Percentiles rank a stretch among this genome's conserved stretches.
phyloP scores from a whole-genome alignment of 2,113 vertebrate genomes.

The Oreochromis aureus region DNA sequence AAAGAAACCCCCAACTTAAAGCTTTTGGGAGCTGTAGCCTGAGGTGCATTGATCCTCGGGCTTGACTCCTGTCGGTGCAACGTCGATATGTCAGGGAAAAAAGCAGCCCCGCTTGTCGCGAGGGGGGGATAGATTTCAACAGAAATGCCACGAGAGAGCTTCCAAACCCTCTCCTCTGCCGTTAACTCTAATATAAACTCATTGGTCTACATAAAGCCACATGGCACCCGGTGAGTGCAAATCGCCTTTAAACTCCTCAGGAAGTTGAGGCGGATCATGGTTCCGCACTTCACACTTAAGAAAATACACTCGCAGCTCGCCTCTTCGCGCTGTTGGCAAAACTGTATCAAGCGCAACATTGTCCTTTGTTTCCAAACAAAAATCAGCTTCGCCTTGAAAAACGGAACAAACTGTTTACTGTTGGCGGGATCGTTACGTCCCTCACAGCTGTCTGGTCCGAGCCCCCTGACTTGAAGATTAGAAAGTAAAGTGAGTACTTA shows the following conservation, averaged over 20 bases:
- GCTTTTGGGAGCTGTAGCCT: background rate
- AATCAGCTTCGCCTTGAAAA: background rate
- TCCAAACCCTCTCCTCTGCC: background rate
- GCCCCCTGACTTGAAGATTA: background rate
- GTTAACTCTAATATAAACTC: background rate
- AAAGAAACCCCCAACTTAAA: background rate
- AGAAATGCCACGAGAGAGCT: background rate
- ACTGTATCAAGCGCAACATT: background rate
- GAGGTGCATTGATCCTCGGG: background rate
- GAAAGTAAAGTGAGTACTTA: conserved; percentile 62
- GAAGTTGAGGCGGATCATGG: conserved; percentile 55
- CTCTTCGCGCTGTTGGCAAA: background rate
- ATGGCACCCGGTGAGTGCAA: background rate
- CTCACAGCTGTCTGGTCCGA: background rate
- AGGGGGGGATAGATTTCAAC: background rate
- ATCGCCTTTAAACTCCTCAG: conserved; percentile 42
- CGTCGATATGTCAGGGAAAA: conserved; percentile 17
- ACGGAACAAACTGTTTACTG: background rate
- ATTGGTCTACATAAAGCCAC: background rate
- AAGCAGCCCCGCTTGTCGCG: background rate
- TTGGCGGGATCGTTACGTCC: background rate
- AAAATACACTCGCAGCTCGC: background rate
- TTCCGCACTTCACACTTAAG: conserved; percentile 38
- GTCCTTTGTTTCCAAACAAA: background rate
- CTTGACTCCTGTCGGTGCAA: background rate